Conservation (phyloP, 1,140 invertebrate genomes). For the Sinella curviseta region DNA sequence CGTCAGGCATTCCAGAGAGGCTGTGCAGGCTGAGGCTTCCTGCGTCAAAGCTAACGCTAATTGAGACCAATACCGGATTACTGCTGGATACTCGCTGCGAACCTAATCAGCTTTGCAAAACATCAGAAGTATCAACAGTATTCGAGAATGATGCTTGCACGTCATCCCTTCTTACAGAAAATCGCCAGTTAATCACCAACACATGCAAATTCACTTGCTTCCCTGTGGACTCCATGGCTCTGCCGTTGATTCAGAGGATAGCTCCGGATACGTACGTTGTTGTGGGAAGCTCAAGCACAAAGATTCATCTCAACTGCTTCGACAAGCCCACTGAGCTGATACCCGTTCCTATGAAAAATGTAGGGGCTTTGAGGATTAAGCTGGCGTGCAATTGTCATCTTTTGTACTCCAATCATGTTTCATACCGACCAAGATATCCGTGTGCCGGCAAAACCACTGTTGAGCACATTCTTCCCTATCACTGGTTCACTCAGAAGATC, state of each 20-base stretch:
- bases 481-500: constrained; percentile 17
- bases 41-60: constrained; percentile 29
- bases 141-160: constrained; percentile 30
- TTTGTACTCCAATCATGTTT: constrained; percentile 29
- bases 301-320: constrained; percentile 30
- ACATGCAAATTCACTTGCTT: constrained; percentile 32
- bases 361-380: constrained; percentile 28
- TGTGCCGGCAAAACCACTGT: constrained; percentile 25
- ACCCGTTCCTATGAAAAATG: constrained; percentile 18
- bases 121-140: constrained; percentile 22
- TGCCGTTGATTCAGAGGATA: constrained; percentile 32
- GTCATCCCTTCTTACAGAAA: constrained; percentile 26
- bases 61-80: constrained; percentile 29
- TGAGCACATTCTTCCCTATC: constrained; percentile 29
- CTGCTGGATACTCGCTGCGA: constrained; percentile 32
- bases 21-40: neutral
- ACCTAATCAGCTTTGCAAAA: constrained; percentile 28
- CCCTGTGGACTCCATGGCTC: constrained; percentile 2
- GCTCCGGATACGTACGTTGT: constrained; percentile 27
- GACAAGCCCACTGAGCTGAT: constrained; percentile 29
- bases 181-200: neutral
- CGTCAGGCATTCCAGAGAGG: neutral
- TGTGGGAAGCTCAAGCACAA: constrained; percentile 19
- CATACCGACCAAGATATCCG: neutral
- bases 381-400: constrained; percentile 35